phyloP scores from a whole-genome alignment of 2,797 vertebrate genomes.

The Anableps anableps region DNA sequence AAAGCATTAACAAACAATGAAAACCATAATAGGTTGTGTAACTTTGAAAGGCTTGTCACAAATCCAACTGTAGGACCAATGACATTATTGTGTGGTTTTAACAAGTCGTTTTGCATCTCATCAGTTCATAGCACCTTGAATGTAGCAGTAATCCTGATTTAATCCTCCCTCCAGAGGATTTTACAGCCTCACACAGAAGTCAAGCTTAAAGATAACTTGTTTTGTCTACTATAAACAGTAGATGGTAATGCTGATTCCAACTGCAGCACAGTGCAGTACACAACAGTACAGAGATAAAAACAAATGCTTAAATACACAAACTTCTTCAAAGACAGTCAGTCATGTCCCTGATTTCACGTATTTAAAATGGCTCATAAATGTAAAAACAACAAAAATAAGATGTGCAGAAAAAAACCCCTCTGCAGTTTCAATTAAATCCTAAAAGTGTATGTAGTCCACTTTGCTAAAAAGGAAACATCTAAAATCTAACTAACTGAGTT shows the following conservation, averaged over 20 bases:
- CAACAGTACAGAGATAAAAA: constrained; percentile 45
- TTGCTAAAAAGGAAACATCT: constrained; percentile 51
- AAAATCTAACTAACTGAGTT: constrained; percentile 41
- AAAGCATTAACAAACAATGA: constrained; percentile 15
- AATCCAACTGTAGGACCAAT: constrained; percentile 10
- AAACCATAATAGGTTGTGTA: constrained; percentile 44
- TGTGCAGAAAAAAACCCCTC: constrained; percentile 47
- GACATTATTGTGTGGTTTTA: constrained; percentile 16
- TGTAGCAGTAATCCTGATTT: constrained; percentile 29
- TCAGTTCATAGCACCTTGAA: constrained; percentile 61
- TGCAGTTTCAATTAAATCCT: constrained; percentile 58
- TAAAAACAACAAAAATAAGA: constrained; percentile 48
- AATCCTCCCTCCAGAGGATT: constrained; percentile 30
- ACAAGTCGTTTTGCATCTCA: constrained; percentile 18
- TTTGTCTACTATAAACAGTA: constrained; percentile 54
- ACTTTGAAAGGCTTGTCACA: constrained; percentile 41
- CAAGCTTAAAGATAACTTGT: constrained; percentile 37
- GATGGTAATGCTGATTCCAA: constrained; percentile 20
- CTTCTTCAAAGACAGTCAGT: constrained; percentile 48
- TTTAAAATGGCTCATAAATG: constrained; percentile 57
- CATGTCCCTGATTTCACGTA: constrained; percentile 74
- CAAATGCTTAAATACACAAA: constrained; percentile 49
- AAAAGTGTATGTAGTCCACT: constrained; percentile 37
- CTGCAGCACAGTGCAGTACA: constrained; percentile 61
- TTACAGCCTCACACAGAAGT: constrained; percentile 13